A percentile compares a stretch with the other conserved stretches of the same genome.
Evolutionary conservation across 2,113 vertebrate species (phyloP).

Genomic region (Cololabis saira): DNA sequence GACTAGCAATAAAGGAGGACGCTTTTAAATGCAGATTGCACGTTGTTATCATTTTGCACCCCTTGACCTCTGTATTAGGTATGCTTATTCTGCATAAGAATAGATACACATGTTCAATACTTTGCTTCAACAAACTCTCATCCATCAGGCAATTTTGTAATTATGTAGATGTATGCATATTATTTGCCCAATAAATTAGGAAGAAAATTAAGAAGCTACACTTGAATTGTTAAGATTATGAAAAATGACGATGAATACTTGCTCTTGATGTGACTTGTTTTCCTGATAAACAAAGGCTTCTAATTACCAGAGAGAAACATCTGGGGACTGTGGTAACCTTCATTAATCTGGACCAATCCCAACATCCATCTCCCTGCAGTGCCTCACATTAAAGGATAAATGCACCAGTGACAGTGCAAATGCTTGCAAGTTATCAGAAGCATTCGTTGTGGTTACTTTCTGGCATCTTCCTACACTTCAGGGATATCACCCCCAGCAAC

Average conservation of each 20-base stretch:
- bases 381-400: conserved; percentile 96
- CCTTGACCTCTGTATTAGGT: conserved; percentile 23
- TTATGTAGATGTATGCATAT: conserved; percentile 99
- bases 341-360: conserved; percentile 98
- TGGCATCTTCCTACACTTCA: conserved; percentile 60
- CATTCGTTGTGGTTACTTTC: conserved; percentile 53
- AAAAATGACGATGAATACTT: conserved; percentile 99
- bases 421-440: conserved; percentile 62
- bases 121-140: conserved; percentile 58
- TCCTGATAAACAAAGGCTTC: conserved; percentile 98
- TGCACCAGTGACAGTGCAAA: conserved; percentile 88
- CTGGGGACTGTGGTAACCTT: conserved; percentile 99
- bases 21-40: conserved; percentile 8
- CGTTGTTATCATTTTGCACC: not conserved
- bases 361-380: conserved; percentile 86
- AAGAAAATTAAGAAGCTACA: conserved; percentile 99
- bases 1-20: conserved; percentile 2
- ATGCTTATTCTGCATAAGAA: not conserved
- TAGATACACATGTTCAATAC: conserved; percentile 19
- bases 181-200: conserved; percentile 99
- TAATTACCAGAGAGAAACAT: conserved; percentile 99
- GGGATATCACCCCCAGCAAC: conserved; percentile 60
- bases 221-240: conserved; percentile 99
- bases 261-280: conserved; percentile 99
- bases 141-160: conserved; percentile 91